phyloP scores from a whole-genome alignment of 2,888 invertebrate genomes.

The Drosophila algonquin region DNA sequence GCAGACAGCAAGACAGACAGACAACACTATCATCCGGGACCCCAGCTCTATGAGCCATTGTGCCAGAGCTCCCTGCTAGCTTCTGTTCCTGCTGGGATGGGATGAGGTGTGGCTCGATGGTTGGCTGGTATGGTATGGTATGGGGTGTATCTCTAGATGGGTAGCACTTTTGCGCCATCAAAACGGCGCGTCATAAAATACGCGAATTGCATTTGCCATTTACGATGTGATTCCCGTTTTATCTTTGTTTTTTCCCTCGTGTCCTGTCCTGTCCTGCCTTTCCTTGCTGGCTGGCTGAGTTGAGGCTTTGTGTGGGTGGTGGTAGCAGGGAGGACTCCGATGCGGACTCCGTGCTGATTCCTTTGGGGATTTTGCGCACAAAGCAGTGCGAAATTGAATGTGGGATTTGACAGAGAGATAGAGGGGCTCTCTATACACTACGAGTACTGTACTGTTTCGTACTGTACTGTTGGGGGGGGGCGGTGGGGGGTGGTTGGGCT shows the following conservation, averaged over 20 bases:
- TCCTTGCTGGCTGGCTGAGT: conserved; percentile 46
- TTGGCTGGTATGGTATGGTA: conserved; percentile 2
- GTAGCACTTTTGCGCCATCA: conserved; percentile 79
- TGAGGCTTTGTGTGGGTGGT: conserved; percentile 46
- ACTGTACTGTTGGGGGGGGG: too few species aligned
- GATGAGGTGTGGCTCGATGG: conserved; percentile 15
- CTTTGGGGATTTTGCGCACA: conserved; percentile 81
- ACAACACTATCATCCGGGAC: conserved; percentile 25
- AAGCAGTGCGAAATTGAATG: conserved; percentile 78
- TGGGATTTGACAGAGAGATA: conserved; percentile 74
- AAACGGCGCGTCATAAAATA: conserved; percentile 80
- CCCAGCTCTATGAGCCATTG: conserved; percentile 54
- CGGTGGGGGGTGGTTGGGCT: background rate
- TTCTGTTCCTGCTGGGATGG: too few species aligned
- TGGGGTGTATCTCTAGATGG: conserved; percentile 24
- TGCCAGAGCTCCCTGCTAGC: conserved; percentile 23
- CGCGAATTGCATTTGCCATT: conserved; percentile 81
- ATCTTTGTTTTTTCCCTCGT: conserved; percentile 52
- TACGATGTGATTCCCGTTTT: conserved; percentile 73
- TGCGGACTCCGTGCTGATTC: conserved; percentile 65
- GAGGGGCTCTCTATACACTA: conserved; percentile 38
- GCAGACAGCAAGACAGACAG: conserved; percentile 2
- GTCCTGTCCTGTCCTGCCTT: conserved; percentile 21
- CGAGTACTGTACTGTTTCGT: too few species aligned
- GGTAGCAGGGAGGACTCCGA: conserved; percentile 24